Evolutionary conservation across 2,888 invertebrate genomes (phyloP), one percentile per base, ranked within the genome.

Genomic region (Sericinus montela): DNA sequence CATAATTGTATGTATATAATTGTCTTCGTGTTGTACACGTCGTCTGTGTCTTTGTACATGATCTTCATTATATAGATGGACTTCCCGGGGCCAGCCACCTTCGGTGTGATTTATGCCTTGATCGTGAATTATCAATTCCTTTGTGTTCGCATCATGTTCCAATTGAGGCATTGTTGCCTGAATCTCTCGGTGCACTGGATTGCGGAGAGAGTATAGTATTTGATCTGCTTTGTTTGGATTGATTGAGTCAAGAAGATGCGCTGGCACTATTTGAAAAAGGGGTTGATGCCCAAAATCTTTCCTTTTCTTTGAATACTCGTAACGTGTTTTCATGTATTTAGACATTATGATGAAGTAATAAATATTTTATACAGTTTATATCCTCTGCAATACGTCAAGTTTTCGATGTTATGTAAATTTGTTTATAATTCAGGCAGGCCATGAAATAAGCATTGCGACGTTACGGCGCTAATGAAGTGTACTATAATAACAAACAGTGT

Each of bases 31-130:
- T 72, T 93, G 93, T 15, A 94, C 89, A 69, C 95, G 94, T 57
- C 96, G 94, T 45, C 94, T 90, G 73, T 93, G 93, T 45, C 96
- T 90, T 35, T 89, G 71, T 7, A 93, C 91, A 65, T 93, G 93
- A 59, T 96, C 96, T 58, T 93, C 90, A 64, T 92, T 92, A 39
- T 85, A 75, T 51, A 82, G 73, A 55, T 92, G 91, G 8, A 93
- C 83, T 57, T 96, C 96, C 63, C 93, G 93, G 1, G 96, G 95
- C 96, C 96, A 96, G 13, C 95, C 96, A 52, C 96, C 96, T 76
- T 96, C 96, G 10, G 84, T 86, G 71, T 96, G 96, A 59, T 91
- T 91, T 69, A 95, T 90, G 8, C 94, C 93, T 53, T 88, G 87
- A n/a, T 85, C 82, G 48, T 82, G 86, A 62, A 89, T 90, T 60